Percentiles rank a stretch among this genome's conserved stretches.
Conservation (phyloP, 2,113 vertebrate species). For the Pavo muticus region DNA sequence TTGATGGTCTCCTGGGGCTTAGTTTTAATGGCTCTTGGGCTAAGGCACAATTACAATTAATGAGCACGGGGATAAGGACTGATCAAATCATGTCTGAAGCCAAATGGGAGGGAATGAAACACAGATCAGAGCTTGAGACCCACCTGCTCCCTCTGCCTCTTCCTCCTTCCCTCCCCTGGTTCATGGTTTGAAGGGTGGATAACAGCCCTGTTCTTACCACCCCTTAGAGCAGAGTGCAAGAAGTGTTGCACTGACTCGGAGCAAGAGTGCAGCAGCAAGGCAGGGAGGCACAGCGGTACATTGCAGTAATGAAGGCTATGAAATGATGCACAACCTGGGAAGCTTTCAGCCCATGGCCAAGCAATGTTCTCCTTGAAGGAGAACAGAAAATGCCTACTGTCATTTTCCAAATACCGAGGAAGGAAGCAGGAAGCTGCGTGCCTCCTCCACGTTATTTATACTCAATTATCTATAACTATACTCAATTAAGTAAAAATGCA, state of each 20-base stretch:
- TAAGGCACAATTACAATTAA: background rate
- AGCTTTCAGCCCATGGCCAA: background rate
- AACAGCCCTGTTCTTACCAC: background rate
- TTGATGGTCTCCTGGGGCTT: background rate
- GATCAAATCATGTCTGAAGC: background rate
- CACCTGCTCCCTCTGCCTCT: background rate
- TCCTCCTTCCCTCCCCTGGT: background rate
- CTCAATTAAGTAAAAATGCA: background rate
- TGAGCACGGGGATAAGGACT: background rate
- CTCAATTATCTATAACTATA: background rate
- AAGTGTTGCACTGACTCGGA: background rate
- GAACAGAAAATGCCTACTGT: background rate
- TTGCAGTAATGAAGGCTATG: background rate
- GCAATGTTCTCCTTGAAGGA: background rate
- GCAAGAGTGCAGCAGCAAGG: background rate
- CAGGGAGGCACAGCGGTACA: background rate
- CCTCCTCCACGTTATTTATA: background rate
- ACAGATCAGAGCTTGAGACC: background rate
- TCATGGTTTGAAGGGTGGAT: background rate
- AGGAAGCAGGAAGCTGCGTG: background rate
- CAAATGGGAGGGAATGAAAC: background rate
- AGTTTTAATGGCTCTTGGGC: conserved; percentile 1
- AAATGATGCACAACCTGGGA: background rate
- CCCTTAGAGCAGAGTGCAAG: background rate
- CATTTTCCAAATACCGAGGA: background rate